Base-by-base conservation (phyloP, 2,888 invertebrate genomes). In the Diplolepis rosae region DNA sequence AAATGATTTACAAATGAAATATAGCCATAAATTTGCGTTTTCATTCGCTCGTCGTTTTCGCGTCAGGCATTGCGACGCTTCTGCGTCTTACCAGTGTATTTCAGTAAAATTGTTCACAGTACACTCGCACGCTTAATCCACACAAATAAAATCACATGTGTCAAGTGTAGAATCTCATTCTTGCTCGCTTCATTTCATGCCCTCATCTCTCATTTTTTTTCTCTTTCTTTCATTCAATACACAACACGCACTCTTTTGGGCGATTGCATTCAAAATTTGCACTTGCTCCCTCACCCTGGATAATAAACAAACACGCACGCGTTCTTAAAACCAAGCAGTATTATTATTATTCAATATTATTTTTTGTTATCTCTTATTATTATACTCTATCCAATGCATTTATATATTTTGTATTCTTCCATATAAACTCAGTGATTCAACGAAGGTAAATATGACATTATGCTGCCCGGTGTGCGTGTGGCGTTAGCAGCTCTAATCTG, bases 1-100 rank as follows among this genome's bases (percentile, higher is more conserved):
- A 90, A 90, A 90, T 90, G 89, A 89, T 90, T 90, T 90, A 90
- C 90, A 91, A 90, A 90, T 90, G 88, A 90, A 90, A 89, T 90
- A 88, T 89, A 89, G 89, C 89, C 88, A 89, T 89, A 83, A 83
- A 84, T 82, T 82, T 82, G 76, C 83, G 76, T 77, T 73, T 74
- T 75, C 81, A 80, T 78, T 81, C 81, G 76, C 72, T 81, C 76
- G 56, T 77, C 56, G 18, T 68, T 56, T 73, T 72, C 73, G 69
- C 72, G 68, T 72, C 73, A 73, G 74, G 74, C 76, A 73, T 77
- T 69, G 72, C 70, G 68, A 65, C 56, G 68, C 22, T 70, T 18
- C 13, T 24, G 45, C 50, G 22, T 28, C 51, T 35, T 52, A 65
- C 67, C 54, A 39, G 30, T 68, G 52, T 68, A 13, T 39, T 65